Conservation (phyloP, 1,140 invertebrate genomes). For the Bombus breviceps region DNA sequence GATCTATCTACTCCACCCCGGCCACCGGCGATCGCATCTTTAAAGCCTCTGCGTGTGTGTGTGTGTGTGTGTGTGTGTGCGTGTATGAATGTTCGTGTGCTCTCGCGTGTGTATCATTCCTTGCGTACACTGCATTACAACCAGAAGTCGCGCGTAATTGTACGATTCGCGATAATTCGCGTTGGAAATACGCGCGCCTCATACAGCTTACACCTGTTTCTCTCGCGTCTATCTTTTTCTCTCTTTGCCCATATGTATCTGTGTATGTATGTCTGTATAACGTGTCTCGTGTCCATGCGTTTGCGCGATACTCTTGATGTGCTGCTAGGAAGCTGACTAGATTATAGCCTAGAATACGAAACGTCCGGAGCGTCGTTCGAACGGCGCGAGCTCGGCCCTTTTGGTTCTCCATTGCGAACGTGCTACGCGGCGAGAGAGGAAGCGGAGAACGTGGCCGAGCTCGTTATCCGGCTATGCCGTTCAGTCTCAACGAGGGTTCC, state of each 20-base stretch:
- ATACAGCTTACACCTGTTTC: neutral
- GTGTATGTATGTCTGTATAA: slow-evolving; percentile 32
- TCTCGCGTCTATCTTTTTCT: neutral
- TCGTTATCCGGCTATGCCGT: neutral
- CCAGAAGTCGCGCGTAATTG: too few relatives aligned
- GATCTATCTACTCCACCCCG: slow-evolving; percentile 51
- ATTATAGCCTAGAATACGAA: slow-evolving; percentile 78
- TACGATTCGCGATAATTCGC: neutral
- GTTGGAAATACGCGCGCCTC: neutral
- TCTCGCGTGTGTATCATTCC: neutral
- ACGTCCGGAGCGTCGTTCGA: slow-evolving; percentile 53
- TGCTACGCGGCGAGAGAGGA: slow-evolving; percentile 39
- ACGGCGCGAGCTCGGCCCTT: slow-evolving; percentile 2
- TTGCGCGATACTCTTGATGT: slow-evolving; percentile 73
- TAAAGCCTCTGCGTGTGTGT: slow-evolving; percentile 59
- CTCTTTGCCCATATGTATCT: neutral
- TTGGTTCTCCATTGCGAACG: slow-evolving; percentile 30
- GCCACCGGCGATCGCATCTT: slow-evolving; percentile 62
- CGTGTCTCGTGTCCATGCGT: slow-evolving; percentile 26
- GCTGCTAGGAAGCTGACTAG: slow-evolving; percentile 83
- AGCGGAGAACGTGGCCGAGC: slow-evolving; percentile 25
- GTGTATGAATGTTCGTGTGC: neutral
- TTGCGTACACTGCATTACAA: neutral
- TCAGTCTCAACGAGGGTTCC: slow-evolving; percentile 47
- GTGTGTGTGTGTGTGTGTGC: neutral